phyloP scores from a whole-genome alignment of 2,113 vertebrate genomes.

The Ptilorrhoa leucosticta region DNA sequence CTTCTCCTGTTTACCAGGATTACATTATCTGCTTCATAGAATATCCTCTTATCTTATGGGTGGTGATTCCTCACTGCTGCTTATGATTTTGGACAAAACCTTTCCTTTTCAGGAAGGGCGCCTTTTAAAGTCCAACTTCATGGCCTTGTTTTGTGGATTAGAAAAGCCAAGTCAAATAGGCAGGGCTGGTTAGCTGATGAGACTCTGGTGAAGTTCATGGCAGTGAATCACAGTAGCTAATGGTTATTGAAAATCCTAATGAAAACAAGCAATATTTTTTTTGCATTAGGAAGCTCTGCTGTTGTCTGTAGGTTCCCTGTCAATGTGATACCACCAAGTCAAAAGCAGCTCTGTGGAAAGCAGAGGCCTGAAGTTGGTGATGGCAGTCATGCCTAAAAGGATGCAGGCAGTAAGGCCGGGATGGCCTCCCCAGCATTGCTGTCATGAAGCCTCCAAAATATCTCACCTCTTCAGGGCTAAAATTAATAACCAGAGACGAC shows the following conservation, averaged over 20 bases:
- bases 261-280: neutral
- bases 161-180: neutral
- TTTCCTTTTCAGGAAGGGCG: neutral
- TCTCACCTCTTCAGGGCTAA: neutral
- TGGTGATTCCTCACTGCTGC: neutral
- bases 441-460: neutral
- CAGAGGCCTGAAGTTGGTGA: neutral
- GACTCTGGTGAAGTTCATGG: neutral
- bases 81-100: neutral
- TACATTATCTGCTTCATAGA: neutral
- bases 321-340: neutral
- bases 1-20: neutral
- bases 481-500: neutral
- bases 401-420: fast-evolving
- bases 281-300: neutral
- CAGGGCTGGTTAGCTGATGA: neutral
- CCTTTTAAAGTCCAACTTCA: neutral
- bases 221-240: neutral
- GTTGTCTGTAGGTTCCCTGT: neutral
- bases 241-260: neutral
- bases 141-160: neutral
- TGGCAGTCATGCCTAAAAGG: neutral
- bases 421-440: neutral
- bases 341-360: neutral
- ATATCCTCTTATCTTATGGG: neutral